Conservation (phyloP, 2,113 vertebrate genomes). For the Apeltes quadracus region DNA sequence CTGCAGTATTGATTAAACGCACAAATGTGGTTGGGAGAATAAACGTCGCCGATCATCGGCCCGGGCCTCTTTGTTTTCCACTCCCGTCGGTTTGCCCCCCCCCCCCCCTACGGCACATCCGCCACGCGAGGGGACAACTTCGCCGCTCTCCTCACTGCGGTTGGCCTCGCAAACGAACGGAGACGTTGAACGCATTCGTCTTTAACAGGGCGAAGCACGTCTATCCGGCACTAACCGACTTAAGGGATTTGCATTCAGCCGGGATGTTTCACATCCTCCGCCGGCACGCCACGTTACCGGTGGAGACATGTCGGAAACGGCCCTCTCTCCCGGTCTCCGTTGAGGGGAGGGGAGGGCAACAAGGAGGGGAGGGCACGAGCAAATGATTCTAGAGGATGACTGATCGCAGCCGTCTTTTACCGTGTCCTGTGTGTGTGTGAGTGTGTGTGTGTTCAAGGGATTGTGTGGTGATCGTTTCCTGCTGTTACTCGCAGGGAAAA, state of each 20-base stretch:
- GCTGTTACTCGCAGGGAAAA: conserved; percentile 28
- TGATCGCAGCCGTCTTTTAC: conserved; percentile 44
- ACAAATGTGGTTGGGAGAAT: conserved; percentile 40
- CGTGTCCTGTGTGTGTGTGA: conserved; percentile 12
- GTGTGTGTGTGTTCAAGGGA: background rate
- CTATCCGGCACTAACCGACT: conserved; percentile 49
- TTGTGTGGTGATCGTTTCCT: conserved; percentile 60
- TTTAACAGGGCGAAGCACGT: conserved; percentile 58
- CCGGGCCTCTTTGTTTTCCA: background rate
- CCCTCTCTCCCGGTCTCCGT: conserved; percentile 28
- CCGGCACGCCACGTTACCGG: conserved; percentile 52
- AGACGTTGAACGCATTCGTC: conserved; percentile 52
- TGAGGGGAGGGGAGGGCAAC: no score
- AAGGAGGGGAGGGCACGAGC: no score
- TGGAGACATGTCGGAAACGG: conserved; percentile 46
- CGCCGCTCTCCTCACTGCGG: conserved; percentile 18
- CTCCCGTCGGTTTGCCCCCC: background rate
- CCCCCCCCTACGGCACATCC: background rate
- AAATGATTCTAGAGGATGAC: conserved; percentile 49
- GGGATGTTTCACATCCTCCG: conserved; percentile 55
- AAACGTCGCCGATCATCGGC: conserved; percentile 4
- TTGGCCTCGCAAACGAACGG: conserved; percentile 39
- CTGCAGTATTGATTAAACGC: conserved; percentile 52
- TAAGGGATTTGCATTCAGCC: conserved; percentile 66
- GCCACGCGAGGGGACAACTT: no score